Conservation (phyloP, 2,113 vertebrate species). For the Camelus bactrianus region DNA sequence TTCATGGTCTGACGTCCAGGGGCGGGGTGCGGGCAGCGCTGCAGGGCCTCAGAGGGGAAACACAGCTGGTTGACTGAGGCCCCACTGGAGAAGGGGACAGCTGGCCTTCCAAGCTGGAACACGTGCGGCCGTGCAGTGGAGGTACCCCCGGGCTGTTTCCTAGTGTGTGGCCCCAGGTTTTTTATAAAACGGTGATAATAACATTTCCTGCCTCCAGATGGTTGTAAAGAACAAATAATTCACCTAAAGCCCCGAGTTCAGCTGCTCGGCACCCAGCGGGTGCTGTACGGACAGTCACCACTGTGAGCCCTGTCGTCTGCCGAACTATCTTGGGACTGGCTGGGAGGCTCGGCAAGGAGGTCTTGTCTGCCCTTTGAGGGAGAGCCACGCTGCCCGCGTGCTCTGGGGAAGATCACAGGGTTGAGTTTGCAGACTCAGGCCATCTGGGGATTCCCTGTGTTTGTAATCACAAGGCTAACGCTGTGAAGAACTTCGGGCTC, state of each 20-base stretch:
- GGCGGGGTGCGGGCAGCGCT: accelerated
- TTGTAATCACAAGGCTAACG: not conserved
- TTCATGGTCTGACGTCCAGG: not conserved
- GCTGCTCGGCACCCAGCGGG: accelerated
- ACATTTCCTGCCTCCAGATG: not conserved
- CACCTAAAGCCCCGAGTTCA: not conserved
- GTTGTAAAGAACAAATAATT: not conserved
- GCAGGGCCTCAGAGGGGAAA: not conserved
- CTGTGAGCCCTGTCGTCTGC: not conserved
- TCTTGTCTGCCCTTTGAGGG: not conserved
- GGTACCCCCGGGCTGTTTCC: not conserved
- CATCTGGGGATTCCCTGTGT: not conserved
- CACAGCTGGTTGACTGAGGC: not conserved
- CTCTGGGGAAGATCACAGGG: not conserved
- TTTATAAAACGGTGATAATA: not conserved
- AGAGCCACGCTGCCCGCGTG: not conserved
- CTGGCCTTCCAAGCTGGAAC: not conserved
- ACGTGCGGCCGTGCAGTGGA: accelerated
- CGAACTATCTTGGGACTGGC: not conserved
- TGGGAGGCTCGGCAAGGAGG: not conserved
- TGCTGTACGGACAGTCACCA: too few relatives aligned
- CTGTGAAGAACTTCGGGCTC: not conserved
- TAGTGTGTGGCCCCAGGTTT: not conserved
- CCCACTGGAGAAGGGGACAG: not conserved
- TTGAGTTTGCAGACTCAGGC: not conserved